Percentiles rank a stretch among this genome's conserved stretches.
Conservation (phyloP, 2,888 invertebrate species). For the Nomada ferruginata region DNA sequence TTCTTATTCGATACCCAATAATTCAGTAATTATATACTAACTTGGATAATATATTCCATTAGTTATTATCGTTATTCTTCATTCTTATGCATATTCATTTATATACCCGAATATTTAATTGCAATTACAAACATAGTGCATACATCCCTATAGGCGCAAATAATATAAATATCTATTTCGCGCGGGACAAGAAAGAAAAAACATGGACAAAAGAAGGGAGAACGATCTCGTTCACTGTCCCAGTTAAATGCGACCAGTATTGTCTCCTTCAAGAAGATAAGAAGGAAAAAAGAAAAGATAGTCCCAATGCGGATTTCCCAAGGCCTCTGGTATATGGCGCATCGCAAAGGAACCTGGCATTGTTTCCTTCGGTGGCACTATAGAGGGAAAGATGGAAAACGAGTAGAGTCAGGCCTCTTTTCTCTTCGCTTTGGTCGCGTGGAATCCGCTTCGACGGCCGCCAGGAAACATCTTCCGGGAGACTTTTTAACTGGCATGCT, state of each 20-base stretch:
- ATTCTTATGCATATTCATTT: too few species aligned
- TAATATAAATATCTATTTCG: too few species aligned
- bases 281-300: background rate
- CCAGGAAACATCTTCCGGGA: slow-evolving; percentile 9
- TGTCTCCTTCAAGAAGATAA: slow-evolving; percentile 15
- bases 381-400: slow-evolving; percentile 40
- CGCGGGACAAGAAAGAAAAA: too few species aligned
- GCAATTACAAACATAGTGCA: too few species aligned
- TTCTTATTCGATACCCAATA: too few species aligned
- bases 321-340: slow-evolving; percentile 27
- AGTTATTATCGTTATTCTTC: too few species aligned
- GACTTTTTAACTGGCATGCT: slow-evolving; percentile 23
- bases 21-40: too few species aligned
- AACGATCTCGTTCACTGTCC: slow-evolving; percentile 16
- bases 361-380: slow-evolving; percentile 33
- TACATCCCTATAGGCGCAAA: too few species aligned
- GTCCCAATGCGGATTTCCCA: slow-evolving; percentile 35
- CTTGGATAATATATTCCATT: too few species aligned
- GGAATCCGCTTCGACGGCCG: slow-evolving; percentile 9
- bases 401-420: slow-evolving; percentile 11
- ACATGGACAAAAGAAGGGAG: background rate
- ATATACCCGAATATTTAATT: too few species aligned
- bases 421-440: background rate
- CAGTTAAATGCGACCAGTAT: slow-evolving; percentile 29
- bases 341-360: slow-evolving; percentile 29